Base-by-base conservation (phyloP, 2,797 vertebrate species). In the Stomatorhinus walkeri region DNA sequence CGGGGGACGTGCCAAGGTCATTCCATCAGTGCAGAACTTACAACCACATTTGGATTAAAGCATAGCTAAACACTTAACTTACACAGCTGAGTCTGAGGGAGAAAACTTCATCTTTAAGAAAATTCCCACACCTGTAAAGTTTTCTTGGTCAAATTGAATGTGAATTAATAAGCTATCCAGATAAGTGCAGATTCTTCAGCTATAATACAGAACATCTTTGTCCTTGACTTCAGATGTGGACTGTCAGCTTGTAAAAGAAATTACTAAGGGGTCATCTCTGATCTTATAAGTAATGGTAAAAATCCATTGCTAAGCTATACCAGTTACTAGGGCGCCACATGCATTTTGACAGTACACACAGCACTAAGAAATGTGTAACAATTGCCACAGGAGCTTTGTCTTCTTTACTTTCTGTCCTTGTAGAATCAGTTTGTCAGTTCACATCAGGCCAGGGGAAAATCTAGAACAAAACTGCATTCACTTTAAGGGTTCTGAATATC, bases 371-470 rank as follows among this genome's bases (percentile, higher is more conserved):
- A 51, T 24, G 8, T 2, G 22, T 84, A 84, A 48, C 32, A 43
- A 43, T 19, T 8, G 36, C 72, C 4, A 46, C 51, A 52, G 52
- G 7, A 51, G n/a, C 32, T 89, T n/a, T 56, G 16, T 16, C 4
- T 79, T 43, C 72, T 79, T 6, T 43, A 6, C 36, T 79, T 48
- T 14, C 4, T 88, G 87, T 59, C 43, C 6, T 85, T 48, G 32
- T 86, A 43, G 59, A 89, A 86, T 86, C 59, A 8, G n/a, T 89
- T 51, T 51, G 24, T 12, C 59, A 89, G 28, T 8, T 61, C 46
- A 61, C 22, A 48, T 48, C 52, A 83, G 40, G 46, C n/a, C 4
- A 2, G 49, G 16, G 52, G 52, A 40, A 88, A 81, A 81, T 32
- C 68, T 88, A 56, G n/a, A 81, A 52, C 48, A 85, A 49, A 85